Evolutionary conservation across 2,797 vertebrate genomes (phyloP).

Genomic region (Myiothlypis coronata): DNA sequence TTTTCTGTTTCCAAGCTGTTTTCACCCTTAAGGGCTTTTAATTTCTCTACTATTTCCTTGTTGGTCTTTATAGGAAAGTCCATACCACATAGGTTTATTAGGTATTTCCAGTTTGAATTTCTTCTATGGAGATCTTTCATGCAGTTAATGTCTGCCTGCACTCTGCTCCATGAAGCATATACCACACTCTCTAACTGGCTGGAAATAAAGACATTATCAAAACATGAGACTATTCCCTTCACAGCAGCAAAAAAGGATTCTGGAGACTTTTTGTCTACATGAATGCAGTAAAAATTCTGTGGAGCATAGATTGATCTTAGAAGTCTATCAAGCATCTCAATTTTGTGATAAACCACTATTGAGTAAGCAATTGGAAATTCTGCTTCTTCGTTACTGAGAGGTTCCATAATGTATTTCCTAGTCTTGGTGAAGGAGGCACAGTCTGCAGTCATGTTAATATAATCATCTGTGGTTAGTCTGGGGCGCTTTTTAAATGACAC

Average conservation of each 20-base stretch:
- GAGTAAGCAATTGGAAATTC: conserved; percentile 89
- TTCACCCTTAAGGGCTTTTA: conserved; percentile 77
- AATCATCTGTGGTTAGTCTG: conserved; percentile 72
- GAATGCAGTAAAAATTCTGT: conserved; percentile 90
- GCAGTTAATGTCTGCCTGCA: conserved; percentile 92
- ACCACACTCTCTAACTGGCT: conserved; percentile 79
- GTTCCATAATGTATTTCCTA: conserved; percentile 80
- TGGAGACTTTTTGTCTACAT: conserved; percentile 84
- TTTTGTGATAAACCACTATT: conserved; percentile 88
- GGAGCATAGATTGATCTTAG: conserved; percentile 86
- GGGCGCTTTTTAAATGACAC: conserved; percentile 68
- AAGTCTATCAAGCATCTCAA: conserved; percentile 87
- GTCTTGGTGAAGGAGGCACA: conserved; percentile 78
- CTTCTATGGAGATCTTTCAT: conserved; percentile 84
- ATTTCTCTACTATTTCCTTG: conserved; percentile 82
- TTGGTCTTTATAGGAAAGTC: conserved; percentile 93
- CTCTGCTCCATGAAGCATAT: conserved; percentile 85
- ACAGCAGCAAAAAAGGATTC: conserved; percentile 76
- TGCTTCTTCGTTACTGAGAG: conserved; percentile 84
- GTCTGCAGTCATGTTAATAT: conserved; percentile 79
- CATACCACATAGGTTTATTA: conserved; percentile 89
- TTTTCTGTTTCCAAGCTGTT: conserved; percentile 87
- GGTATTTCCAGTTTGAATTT: conserved; percentile 82
- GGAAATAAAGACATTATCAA: conserved; percentile 86
- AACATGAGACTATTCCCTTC: conserved; percentile 80